Conservation (phyloP, 2,113 vertebrate genomes). For the Salvator merianae region DNA sequence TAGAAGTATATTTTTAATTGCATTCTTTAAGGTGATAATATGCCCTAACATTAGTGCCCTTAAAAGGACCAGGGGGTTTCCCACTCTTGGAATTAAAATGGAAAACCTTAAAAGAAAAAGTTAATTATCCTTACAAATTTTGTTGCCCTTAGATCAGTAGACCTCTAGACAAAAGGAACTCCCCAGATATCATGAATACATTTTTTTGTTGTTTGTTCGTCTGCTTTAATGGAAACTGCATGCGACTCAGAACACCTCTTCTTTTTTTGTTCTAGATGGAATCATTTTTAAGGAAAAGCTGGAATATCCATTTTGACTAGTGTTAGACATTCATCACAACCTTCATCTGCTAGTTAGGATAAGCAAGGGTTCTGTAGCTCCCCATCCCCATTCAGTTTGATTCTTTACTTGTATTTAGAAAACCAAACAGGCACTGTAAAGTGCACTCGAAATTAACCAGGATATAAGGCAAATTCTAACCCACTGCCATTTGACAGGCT, state of each 20-base stretch:
- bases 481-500: background rate
- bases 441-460: background rate
- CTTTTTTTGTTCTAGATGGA: background rate
- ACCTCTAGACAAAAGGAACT: background rate
- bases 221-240: background rate
- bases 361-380: background rate
- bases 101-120: background rate
- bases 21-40: background rate
- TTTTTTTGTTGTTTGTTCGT: background rate
- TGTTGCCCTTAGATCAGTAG: background rate
- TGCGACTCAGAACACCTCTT: background rate
- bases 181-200: fast-evolving
- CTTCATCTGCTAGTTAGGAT: background rate
- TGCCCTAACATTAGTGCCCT: background rate
- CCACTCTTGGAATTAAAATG: background rate
- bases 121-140: background rate
- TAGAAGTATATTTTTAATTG: background rate
- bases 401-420: background rate
- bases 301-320: background rate
- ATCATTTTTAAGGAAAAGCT: background rate
- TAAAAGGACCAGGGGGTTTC: background rate
- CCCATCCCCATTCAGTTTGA: background rate
- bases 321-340: background rate
- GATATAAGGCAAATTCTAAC: background rate
- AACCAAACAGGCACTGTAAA: too few species aligned